Base-by-base conservation (phyloP, 2,113 vertebrate genomes). In the Dasyornis broadbenti region DNA sequence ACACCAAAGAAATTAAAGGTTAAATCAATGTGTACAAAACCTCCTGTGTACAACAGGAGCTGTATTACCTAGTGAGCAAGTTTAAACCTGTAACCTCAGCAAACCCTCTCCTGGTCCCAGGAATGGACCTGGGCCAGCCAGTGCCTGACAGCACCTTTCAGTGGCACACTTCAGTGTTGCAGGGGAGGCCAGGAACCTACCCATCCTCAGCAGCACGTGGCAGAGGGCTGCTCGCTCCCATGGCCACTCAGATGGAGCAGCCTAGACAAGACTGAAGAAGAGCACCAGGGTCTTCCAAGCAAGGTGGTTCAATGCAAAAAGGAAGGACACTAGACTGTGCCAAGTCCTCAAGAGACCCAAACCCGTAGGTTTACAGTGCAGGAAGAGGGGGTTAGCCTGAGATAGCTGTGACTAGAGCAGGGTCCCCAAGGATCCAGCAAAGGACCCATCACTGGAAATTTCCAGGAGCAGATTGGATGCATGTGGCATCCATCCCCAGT, bases 191-290 rank as follows among this genome's bases (percentile, higher is more conserved):
- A 77, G 72, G 54, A 73, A 40, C 12, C 7, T 80, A 66, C 61
- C 72, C 21, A 31, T 53, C 68, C 77, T 78, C 5, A 0, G 35
- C 30, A 81, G 69, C n/a, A 52, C 0, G 0, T 0, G 2, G 45
- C 65, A 54, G 33, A 63, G 33, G 15, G 57, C 76, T 59, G 66
- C 44, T 61, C 0, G 0, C 27, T 37, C 73, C 65, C 57, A 3
- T 0, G 20, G 49, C 30, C 0, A 0, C 61, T 17, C 8, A 2
- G 22, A n/a, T 2, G 10, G 53, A 6, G 0, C 53, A 35, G 57
- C 49, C 52, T n/a, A 12, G 53, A 40, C 45, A 20, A 44, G 28
- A 15, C 21, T 15, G 26, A 42, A 66, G 40, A 26, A 13, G 7
- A 87, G 24, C 33, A 57, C 17, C 30, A 63, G 18, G 7, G 2